These are phyloP conservation scores for Numenius arquata DNA, from an alignment of 2,113 vertebrate genomes.

Conservation along the genomic window DNA sequence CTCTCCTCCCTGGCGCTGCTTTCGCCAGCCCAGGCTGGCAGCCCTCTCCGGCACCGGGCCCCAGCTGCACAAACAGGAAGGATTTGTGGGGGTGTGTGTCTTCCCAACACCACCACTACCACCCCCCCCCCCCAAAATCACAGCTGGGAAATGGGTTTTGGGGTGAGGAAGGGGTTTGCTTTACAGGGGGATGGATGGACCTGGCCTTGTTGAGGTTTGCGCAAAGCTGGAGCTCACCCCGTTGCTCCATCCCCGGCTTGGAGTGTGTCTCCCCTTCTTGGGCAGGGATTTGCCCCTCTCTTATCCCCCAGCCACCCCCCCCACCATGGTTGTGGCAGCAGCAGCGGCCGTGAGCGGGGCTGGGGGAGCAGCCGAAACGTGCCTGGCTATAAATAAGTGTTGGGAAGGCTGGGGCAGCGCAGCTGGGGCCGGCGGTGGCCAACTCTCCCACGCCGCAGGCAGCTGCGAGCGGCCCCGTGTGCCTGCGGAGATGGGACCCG, in stretches of 20 bases:
- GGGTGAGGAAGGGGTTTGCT: neutral
- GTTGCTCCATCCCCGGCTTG: fast-evolving
- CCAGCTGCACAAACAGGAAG: neutral
- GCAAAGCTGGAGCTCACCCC: fast-evolving
- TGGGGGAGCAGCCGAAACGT: neutral
- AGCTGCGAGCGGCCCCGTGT: neutral
- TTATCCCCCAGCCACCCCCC: neutral
- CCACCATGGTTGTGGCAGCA: fast-evolving
- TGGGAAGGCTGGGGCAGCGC: neutral
- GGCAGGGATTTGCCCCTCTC: neutral
- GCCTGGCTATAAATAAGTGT: neutral
- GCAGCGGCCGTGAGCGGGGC: neutral
- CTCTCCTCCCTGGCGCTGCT: neutral
- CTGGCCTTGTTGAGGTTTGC: no score
- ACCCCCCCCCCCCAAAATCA: neutral
- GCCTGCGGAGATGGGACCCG: neutral
- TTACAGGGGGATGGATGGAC: neutral
- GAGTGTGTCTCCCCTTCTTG: fast-evolving
- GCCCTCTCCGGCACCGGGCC: neutral
- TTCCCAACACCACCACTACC: no score
- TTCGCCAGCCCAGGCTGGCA: neutral
- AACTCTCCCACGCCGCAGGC: neutral
- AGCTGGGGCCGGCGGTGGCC: neutral
- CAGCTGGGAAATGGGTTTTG: neutral
- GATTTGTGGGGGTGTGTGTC: fast-evolving